Evolutionary conservation across 2,113 vertebrate genomes (phyloP), one percentile per base, ranked within the genome.

Genomic region (Larimichthys polyactis): DNA sequence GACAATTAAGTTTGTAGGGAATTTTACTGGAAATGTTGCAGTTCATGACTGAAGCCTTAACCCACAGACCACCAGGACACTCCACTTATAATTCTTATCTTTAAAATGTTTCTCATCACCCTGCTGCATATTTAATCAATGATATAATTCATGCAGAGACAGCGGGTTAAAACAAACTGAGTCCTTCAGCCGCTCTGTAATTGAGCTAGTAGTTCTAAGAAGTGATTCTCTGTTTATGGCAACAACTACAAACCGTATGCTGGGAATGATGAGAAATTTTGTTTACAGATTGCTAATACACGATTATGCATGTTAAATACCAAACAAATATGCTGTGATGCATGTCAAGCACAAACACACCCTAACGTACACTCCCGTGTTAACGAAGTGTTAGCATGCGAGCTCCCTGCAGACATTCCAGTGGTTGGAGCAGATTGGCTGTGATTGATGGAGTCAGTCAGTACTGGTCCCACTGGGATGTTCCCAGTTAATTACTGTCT

Each of bases 401-500:
- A 44, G 79, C 84, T 90, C 77, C 86, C 85, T 83, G 82, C 72
- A 91, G 87, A 92, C 92, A 92, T 94, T 93, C 89, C 89, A 71
- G 90, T 49, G 90, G 92, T 90, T 73, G 65, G 60, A 77, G 51
- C 49, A 60, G 91, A 90, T 73, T 81, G 85, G 69, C 79, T 83
- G 71, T 92, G 91, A 93, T 89, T 91, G 91, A 91, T 91, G 85
- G 87, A 87, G 86, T 85, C 87, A 87, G 83, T 87, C 87, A 82
- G 74, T 52, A 70, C 79, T 88, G 88, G 86, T 92, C 88, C 85
- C 90, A 83, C 79, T 91, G 90, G 88, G 91, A 91, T 89, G 84
- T 75, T 84, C 87, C 81, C 85, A 87, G 75, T 92, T 93, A 92
- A 93, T 93, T 92, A 89, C 90, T 82, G 90, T 94, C 90, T 90